Conservation (phyloP, 2,888 invertebrate genomes). For the Hirtodrosophila alboralis region DNA sequence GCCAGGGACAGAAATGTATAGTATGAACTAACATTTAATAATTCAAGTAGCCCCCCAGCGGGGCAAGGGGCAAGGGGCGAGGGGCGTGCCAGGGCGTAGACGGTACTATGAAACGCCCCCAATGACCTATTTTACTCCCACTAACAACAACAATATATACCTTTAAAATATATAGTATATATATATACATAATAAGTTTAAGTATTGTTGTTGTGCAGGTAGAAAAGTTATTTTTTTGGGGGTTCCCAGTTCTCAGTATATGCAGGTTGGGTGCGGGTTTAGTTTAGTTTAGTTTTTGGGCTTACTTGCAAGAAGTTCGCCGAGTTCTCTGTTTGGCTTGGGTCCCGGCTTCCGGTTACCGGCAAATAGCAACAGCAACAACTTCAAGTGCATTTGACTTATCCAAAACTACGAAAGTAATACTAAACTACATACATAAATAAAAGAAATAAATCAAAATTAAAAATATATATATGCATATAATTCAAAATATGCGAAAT, state of each 20-base stretch:
- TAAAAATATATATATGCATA: slow-evolving; percentile 15
- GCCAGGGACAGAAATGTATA: slow-evolving; percentile 40
- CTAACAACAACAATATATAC: slow-evolving; percentile 29
- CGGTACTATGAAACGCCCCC: slow-evolving; percentile 66
- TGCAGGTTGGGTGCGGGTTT: slow-evolving; percentile 5
- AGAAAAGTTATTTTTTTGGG: slow-evolving; percentile 47
- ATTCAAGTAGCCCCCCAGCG: slow-evolving; percentile 66
- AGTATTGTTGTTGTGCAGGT: slow-evolving; percentile 56
- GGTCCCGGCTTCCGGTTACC: slow-evolving; percentile 60
- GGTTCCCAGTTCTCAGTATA: neutral
- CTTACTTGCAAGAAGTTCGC: slow-evolving; percentile 53
- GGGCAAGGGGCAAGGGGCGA: slow-evolving; percentile 31
- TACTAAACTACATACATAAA: neutral
- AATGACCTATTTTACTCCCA: slow-evolving; percentile 70
- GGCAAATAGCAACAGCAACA: slow-evolving; percentile 25
- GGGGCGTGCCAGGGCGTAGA: too few relatives aligned
- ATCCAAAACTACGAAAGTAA: slow-evolving; percentile 3
- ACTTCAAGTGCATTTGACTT: slow-evolving; percentile 60
- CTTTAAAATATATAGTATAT: too few relatives aligned
- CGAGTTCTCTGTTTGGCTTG: slow-evolving; percentile 59
- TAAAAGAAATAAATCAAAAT: slow-evolving; percentile 6
- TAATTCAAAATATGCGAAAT: slow-evolving; percentile 53
- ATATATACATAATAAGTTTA: slow-evolving; percentile 21
- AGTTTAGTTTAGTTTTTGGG: slow-evolving; percentile 20
- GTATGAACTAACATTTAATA: slow-evolving; percentile 72